Conservation (phyloP, 2,797 vertebrate genomes). For the Scomberomorus guttatus region DNA sequence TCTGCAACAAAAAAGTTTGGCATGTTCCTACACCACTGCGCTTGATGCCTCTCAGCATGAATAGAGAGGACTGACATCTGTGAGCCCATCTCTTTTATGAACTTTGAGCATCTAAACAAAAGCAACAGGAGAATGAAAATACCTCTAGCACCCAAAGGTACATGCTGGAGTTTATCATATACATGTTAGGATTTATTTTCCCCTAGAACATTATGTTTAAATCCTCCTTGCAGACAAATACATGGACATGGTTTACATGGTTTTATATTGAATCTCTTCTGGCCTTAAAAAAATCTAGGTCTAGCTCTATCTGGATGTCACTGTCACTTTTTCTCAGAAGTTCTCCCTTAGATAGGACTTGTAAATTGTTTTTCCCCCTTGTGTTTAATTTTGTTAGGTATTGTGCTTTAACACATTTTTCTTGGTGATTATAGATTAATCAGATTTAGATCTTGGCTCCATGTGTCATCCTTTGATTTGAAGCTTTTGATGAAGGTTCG, state of each 20-base stretch:
- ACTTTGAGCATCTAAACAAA: slow-evolving; percentile 47
- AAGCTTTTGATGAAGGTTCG: slow-evolving; percentile 12
- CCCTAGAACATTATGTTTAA: not conserved
- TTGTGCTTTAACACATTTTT: slow-evolving; percentile 3
- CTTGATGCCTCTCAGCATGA: slow-evolving; percentile 31
- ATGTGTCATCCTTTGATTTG: slow-evolving; percentile 7
- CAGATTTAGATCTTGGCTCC: slow-evolving; percentile 21
- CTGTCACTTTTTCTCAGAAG: not conserved
- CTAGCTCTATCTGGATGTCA: slow-evolving; percentile 1
- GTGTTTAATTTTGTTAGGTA: slow-evolving; percentile 34
- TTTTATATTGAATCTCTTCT: not conserved
- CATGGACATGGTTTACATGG: not conserved
- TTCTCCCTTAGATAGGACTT: not conserved
- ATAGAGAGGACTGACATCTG: slow-evolving; percentile 21
- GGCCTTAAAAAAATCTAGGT: not conserved
- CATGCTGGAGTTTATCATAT: slow-evolving; percentile 14
- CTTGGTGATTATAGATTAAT: slow-evolving; percentile 9
- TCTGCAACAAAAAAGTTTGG: slow-evolving; percentile 48
- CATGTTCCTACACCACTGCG: slow-evolving; percentile 58
- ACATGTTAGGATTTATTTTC: not conserved
- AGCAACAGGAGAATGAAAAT: slow-evolving; percentile 31
- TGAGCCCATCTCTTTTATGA: slow-evolving; percentile 39
- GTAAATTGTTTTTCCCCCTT: not conserved
- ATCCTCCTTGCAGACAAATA: slow-evolving; percentile 3
- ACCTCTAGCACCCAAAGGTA: slow-evolving; percentile 16